These are phyloP conservation scores for Spilogale gracilis DNA, from an alignment of 2,113 vertebrate genomes.

Conservation along the genomic window DNA sequence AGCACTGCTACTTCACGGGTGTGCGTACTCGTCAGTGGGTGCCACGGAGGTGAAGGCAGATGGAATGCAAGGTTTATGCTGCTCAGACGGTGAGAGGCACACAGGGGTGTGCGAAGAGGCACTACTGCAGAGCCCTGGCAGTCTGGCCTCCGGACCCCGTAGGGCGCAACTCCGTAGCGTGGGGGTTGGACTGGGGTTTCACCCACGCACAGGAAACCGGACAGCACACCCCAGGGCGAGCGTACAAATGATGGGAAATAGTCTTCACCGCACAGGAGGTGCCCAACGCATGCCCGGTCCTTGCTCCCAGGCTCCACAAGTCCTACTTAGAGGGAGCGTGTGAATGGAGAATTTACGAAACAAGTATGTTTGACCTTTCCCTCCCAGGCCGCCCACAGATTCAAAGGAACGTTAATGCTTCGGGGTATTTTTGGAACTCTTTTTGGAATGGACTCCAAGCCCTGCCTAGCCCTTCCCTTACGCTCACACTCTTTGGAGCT, in stretches of 20 bases:
- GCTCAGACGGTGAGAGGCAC: fast-evolving
- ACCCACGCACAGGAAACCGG: fast-evolving
- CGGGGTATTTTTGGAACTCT: fast-evolving
- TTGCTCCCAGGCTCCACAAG: not conserved
- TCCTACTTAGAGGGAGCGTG: not conserved
- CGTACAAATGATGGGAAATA: fast-evolving
- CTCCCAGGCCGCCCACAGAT: fast-evolving
- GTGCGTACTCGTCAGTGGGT: fast-evolving
- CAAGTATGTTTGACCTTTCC: fast-evolving
- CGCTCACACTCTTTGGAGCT: not conserved
- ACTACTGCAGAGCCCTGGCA: fast-evolving
- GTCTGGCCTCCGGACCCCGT: fast-evolving
- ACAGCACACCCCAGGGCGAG: too few relatives aligned
- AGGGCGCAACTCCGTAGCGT: fast-evolving
- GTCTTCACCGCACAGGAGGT: too few relatives aligned
- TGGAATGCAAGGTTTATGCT: fast-evolving
- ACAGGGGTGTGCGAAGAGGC: fast-evolving
- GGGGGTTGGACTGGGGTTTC: fast-evolving
- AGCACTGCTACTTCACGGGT: too few relatives aligned
- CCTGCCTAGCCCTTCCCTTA: not conserved
- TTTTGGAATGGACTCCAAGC: not conserved
- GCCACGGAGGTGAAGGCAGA: fast-evolving
- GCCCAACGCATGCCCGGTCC: too few relatives aligned
- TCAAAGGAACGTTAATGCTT: not conserved
- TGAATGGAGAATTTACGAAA: fast-evolving